Evolutionary conservation across 2,797 vertebrate species (phyloP).

Genomic region (Gymnodraco acuticeps): DNA sequence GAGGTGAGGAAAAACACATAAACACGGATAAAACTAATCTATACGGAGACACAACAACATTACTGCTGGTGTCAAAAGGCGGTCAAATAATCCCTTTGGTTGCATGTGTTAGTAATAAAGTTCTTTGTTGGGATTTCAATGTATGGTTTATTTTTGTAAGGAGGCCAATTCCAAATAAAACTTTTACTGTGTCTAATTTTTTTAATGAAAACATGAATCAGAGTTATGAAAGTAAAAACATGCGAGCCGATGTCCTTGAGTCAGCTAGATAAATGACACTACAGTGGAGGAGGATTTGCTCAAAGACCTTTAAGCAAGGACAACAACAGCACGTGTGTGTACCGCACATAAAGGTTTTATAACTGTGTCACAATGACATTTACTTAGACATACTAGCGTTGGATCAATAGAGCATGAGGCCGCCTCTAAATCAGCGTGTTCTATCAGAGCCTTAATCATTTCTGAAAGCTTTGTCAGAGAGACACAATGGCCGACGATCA

Average conservation of each 20-base stretch:
- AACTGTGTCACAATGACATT: accelerated
- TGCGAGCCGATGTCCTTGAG: neutral
- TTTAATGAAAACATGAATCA: constrained; percentile 14
- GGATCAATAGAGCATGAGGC: constrained; percentile 47
- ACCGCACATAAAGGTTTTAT: neutral
- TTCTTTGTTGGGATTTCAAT: too few relatives aligned
- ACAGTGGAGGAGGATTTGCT: constrained; percentile 18
- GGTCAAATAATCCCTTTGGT: too few relatives aligned
- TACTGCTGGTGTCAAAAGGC: too few relatives aligned
- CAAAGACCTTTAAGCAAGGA: constrained; percentile 44
- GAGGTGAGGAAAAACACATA: neutral
- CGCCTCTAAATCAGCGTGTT: constrained; percentile 45
- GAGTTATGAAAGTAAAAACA: constrained; percentile 41
- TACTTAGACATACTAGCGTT: neutral
- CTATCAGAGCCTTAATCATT: constrained; percentile 42
- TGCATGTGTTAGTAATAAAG: too few relatives aligned
- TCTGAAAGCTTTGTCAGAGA: constrained; percentile 49
- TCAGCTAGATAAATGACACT: constrained; percentile 43
- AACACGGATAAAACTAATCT: too few relatives aligned
- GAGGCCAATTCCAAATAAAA: too few relatives aligned
- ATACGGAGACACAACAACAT: too few relatives aligned
- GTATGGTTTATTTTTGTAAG: too few relatives aligned
- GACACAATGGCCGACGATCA: constrained; percentile 44
- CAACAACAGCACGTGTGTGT: neutral
- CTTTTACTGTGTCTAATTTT: neutral